A percentile compares a stretch with the other conserved stretches of the same genome.
phyloP scores from a whole-genome alignment of 2,113 vertebrate genomes.

The Galeopterus variegatus region DNA sequence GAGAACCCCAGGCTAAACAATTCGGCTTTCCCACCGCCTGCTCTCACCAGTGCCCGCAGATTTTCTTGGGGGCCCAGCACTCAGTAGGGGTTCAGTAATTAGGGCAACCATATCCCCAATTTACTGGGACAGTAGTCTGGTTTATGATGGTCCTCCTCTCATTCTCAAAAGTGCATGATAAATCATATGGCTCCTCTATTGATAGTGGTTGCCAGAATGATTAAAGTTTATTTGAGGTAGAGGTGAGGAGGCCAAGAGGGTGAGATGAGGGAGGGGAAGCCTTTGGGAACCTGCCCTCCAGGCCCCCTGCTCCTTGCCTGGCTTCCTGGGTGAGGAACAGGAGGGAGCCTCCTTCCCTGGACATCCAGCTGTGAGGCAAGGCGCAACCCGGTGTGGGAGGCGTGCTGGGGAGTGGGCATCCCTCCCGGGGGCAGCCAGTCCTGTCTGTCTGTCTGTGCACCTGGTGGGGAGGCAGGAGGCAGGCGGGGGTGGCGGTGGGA shows the following conservation, averaged over 20 bases:
- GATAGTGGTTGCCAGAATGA: neutral
- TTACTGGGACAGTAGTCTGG: neutral
- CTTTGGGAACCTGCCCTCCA: neutral
- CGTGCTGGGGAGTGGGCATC: neutral
- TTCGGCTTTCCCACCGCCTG: neutral
- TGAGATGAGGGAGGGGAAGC: neutral
- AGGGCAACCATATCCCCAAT: fast-evolving
- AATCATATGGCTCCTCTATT: neutral
- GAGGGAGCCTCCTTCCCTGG: neutral
- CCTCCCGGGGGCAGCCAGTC: neutral
- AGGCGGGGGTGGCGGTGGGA: neutral
- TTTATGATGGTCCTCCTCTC: neutral
- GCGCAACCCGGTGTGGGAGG: neutral
- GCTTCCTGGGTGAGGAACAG: neutral
- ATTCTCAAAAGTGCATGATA: neutral
- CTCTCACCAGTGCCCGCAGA: neutral
- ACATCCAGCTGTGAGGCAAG: neutral
- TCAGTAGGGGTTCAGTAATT: neutral
- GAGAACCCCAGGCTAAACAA: neutral
- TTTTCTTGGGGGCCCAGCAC: neutral
- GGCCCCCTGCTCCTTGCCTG: neutral
- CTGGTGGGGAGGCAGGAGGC: neutral
- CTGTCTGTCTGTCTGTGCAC: neutral
- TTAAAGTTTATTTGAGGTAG: neutral
- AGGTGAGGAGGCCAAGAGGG: neutral